Conservation (phyloP, 2,888 invertebrate genomes). For the Drosophila cyrtoloma region DNA sequence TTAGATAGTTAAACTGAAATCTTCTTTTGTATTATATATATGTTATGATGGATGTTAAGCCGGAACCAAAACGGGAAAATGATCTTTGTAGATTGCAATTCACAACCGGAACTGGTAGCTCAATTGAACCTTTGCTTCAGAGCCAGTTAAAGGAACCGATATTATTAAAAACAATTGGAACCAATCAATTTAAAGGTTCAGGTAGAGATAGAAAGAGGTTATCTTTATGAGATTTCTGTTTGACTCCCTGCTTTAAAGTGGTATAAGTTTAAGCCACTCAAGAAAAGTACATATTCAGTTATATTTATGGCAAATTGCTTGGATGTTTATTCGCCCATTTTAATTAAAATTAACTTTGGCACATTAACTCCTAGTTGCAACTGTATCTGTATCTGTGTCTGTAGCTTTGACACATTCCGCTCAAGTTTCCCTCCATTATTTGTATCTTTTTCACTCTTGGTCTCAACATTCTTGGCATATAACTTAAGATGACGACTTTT, state of each 20-base stretch:
- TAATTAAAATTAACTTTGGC: not conserved
- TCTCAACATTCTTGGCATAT: constrained; percentile 16
- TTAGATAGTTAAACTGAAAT: not conserved
- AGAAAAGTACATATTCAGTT: not conserved
- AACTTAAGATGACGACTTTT: constrained; percentile 28
- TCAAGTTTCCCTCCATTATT: constrained; percentile 12
- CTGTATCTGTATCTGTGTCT: not conserved
- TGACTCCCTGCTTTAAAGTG: not conserved
- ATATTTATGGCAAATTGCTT: not conserved
- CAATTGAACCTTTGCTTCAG: not conserved
- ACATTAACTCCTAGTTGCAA: not conserved
- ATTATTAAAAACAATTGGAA: not conserved
- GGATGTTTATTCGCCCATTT: not conserved
- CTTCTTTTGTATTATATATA: too few relatives aligned
- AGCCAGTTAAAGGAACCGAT: not conserved
- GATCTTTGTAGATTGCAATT: not conserved
- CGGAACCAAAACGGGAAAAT: not conserved
- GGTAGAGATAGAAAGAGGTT: too few relatives aligned
- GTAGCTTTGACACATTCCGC: not conserved
- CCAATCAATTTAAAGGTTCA: not conserved
- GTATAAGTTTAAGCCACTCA: not conserved
- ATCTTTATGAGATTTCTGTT: not conserved
- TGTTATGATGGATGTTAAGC: not conserved
- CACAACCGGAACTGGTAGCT: not conserved
- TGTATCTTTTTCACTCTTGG: constrained; percentile 3